Conservation (phyloP, 2,888 invertebrate species). For the Desoria tigrina region DNA sequence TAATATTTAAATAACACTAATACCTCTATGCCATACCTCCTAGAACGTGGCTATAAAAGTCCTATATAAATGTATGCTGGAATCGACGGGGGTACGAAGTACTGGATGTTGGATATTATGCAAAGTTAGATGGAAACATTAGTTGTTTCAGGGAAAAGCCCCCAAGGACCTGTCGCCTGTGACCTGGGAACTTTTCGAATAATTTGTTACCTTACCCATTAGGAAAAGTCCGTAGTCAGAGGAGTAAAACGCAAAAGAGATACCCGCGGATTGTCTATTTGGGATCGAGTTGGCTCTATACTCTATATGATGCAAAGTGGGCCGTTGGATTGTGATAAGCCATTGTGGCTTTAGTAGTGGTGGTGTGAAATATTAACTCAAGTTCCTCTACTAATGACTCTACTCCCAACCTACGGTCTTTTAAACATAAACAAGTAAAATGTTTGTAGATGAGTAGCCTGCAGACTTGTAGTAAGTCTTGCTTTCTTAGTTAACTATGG, state of each 20-base stretch:
- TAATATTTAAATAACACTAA: slow-evolving; percentile 20
- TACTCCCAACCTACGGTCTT: not conserved
- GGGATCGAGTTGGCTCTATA: not conserved
- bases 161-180: slow-evolving; percentile 22
- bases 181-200: slow-evolving; percentile 12
- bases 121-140: slow-evolving; percentile 9
- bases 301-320: not conserved
- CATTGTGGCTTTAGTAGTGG: not conserved
- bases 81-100: too few species aligned
- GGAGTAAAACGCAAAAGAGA: too few species aligned
- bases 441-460: too few species aligned
- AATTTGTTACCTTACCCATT: slow-evolving; percentile 19
- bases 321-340: slow-evolving; percentile 2
- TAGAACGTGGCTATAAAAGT: not conserved
- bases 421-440: too few species aligned
- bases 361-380: not conserved
- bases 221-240: not conserved
- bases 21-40: not conserved
- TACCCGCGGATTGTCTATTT: not conserved
- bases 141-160: not conserved
- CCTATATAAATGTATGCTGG: too few species aligned
- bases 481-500: too few species aligned
- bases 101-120: not conserved
- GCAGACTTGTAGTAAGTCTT: too few species aligned
- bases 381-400: slow-evolving; percentile 6